phyloP scores from a whole-genome alignment of 30 jellyfish, hydroid and myxozoan species.

The Hydractinia symbiolongicarpus region DNA sequence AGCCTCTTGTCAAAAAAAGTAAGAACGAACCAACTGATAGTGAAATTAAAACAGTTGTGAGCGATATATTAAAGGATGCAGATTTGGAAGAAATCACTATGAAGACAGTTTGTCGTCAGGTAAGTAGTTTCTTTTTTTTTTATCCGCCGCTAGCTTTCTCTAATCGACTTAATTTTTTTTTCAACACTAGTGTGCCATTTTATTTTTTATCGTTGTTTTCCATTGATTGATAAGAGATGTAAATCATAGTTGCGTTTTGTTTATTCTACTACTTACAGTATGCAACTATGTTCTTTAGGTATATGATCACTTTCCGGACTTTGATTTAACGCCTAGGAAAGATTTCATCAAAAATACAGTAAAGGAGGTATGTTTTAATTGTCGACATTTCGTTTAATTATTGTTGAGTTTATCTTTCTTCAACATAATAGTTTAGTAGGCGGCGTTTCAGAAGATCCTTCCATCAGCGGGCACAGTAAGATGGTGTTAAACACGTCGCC shows the following conservation, averaged over 20 bases:
- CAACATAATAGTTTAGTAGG: no score
- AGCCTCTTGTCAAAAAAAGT: constrained; percentile 62
- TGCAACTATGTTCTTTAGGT: constrained; percentile 39
- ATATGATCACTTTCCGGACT: constrained; percentile 61
- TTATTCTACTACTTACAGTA: background rate
- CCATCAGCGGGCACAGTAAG: no score
- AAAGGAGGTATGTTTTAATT: constrained; percentile 43
- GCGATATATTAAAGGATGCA: constrained; percentile 60
- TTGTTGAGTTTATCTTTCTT: no score
- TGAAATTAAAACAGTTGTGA: constrained; percentile 44
- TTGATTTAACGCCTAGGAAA: constrained; percentile 63
- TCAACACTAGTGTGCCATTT: background rate
- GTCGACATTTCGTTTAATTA: no score
- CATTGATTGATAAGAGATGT: background rate
- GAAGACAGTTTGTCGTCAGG: constrained; percentile 87
- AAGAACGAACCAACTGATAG: constrained; percentile 51
- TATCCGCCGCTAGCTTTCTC: constrained; percentile 3
- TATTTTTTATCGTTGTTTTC: background rate
- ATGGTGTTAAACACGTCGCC: no score
- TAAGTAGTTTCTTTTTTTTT: background rate
- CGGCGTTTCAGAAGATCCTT: no score
- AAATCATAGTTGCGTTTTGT: background rate
- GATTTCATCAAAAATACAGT: constrained; percentile 69
- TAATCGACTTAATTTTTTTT: background rate
- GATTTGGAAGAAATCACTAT: constrained; percentile 80